A percentile compares a stretch with the other conserved stretches of the same genome.
These are phyloP conservation scores for Esox masquinongy DNA, from an alignment of 2,797 vertebrate genomes.

Conservation along the genomic window DNA sequence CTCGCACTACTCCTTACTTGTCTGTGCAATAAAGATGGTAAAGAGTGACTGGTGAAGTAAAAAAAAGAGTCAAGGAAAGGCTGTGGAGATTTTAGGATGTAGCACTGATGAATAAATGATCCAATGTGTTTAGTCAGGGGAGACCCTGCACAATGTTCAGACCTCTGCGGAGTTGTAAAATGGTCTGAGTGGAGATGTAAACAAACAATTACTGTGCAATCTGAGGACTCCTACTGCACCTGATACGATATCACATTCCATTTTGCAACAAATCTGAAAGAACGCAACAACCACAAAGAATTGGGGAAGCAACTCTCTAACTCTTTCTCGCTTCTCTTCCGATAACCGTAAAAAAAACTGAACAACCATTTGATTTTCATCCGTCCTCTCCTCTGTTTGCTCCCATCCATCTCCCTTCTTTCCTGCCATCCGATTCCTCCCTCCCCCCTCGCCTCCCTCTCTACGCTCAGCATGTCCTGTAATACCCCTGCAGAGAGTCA, in stretches of 20 bases:
- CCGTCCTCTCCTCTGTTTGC: conserved; percentile 2
- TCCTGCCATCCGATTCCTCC: background rate
- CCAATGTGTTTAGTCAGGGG: background rate
- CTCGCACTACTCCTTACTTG: background rate
- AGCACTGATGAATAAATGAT: background rate
- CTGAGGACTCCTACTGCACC: background rate
- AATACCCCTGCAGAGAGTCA: conserved; percentile 14
- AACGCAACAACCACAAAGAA: too few relatives aligned
- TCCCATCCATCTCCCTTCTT: background rate
- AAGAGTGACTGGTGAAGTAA: background rate
- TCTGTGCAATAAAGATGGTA: background rate
- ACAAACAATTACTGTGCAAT: background rate
- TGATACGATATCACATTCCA: background rate
- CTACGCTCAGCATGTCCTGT: conserved; percentile 6
- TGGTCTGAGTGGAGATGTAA: background rate
- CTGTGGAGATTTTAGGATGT: background rate
- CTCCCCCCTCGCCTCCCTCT: background rate
- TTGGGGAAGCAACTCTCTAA: background rate
- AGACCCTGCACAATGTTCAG: background rate
- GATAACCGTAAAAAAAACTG: too few relatives aligned
- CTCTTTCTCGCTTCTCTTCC: background rate
- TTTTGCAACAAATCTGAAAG: too few relatives aligned
- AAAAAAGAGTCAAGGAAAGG: background rate
- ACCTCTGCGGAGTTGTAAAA: background rate
- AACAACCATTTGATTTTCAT: background rate